Conservation (phyloP, 1,140 invertebrate genomes). For the Laupala kohalensis region DNA sequence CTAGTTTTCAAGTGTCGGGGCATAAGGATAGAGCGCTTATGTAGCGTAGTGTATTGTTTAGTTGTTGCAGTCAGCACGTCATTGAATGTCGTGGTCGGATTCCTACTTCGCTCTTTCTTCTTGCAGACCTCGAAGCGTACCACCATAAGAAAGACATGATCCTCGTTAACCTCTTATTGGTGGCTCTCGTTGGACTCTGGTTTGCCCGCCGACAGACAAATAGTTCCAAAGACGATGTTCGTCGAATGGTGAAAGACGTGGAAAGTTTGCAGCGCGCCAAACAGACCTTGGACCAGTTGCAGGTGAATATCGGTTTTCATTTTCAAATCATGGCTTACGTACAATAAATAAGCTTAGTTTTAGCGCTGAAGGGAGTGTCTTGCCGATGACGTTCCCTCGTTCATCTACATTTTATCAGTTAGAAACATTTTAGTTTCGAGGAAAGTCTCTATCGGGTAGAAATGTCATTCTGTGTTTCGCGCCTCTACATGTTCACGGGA, state of each 20-base stretch:
- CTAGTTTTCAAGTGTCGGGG: too few relatives aligned
- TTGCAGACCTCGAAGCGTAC: background rate
- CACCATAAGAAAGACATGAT: conserved; percentile 77
- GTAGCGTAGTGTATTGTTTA: too few relatives aligned
- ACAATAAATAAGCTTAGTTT: too few relatives aligned
- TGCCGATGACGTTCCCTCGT: too few relatives aligned
- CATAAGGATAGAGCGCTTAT: too few relatives aligned
- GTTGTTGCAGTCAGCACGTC: too few relatives aligned
- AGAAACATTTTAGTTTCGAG: too few relatives aligned
- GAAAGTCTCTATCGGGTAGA: too few relatives aligned
- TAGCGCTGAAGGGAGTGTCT: too few relatives aligned
- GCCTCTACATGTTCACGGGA: too few relatives aligned
- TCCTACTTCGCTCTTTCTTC: background rate
- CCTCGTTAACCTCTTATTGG: conserved; percentile 64
- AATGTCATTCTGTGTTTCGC: too few relatives aligned
- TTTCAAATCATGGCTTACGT: background rate
- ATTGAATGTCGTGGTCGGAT: background rate
- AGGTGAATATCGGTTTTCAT: conserved; percentile 34
- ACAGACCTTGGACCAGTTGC: conserved; percentile 67
- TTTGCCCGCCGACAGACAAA: conserved; percentile 80
- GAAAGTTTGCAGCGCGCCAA: conserved; percentile 83
- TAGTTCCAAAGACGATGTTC: conserved; percentile 67
- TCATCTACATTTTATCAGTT: too few relatives aligned
- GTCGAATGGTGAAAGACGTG: conserved; percentile 85
- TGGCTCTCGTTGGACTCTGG: conserved; percentile 78